Base-by-base conservation (phyloP, 1,140 invertebrate species). In the Drosophila bocki region DNA sequence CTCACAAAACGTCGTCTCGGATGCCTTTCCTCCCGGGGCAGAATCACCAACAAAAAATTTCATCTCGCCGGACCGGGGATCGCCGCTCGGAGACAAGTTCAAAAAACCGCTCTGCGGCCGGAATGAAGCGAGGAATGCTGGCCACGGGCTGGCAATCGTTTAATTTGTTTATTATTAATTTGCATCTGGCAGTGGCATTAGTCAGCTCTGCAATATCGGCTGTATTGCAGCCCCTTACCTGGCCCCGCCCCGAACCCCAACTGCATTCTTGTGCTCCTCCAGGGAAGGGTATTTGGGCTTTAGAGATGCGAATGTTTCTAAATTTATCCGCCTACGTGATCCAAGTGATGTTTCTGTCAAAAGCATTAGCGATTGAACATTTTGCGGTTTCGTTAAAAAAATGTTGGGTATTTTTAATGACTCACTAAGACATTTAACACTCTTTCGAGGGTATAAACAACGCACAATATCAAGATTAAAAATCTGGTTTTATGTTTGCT, bases 41-140 rank as follows among this genome's bases (percentile, higher is more conserved):
- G 82, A 64, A 78, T 63, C 65, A 70, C 37, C 9, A 51, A 33
- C 11, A 51, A 26, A 54, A 74, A 77, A 78, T 78, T 69, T 78
- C 80, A 63, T 83, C 78, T 82, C 33, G 60, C 22, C 35, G 37
- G 59, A 48, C 62, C 62, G 62, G 62, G 62, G 59, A 67, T 56
- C 17, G 33, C 7, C 5, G 19, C 51, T 54, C 4, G 35, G 35
- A n/a, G 53, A 56, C 75, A 82, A 76, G 82, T 86, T 86, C 83
- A 86, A 87, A 76, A 82, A 86, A 84, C 72, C 75, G 72, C 82
- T 83, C 53, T 60, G 65, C 39, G 54, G 33, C 29, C 41, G 41
- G 69, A 44, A 69, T 53, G 37, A n/a, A 67, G 51, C 56, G 17
- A 48, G 83, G 85, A 88, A 88, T 87, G 84, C 63, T 75, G 83